phyloP scores from a whole-genome alignment of 2,888 invertebrate species.

The Anagyrus pseudococci region DNA sequence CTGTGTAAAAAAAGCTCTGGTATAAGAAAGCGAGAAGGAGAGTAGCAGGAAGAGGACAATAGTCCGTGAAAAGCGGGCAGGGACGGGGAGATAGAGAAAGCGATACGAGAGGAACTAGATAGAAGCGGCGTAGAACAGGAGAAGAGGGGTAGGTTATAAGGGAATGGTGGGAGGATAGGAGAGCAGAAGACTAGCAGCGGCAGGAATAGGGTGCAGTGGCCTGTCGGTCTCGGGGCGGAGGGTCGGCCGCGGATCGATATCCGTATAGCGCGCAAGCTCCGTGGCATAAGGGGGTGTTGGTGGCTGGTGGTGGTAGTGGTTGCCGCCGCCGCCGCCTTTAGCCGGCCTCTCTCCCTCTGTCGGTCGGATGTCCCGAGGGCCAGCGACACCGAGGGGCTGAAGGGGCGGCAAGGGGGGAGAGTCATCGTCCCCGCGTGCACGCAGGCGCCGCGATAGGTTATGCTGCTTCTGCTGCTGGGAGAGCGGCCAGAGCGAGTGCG shows the following conservation, averaged over 20 bases:
- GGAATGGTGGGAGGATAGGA: too few relatives aligned
- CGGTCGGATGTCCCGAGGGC: not conserved
- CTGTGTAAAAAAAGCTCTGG: too few relatives aligned
- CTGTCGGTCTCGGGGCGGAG: constrained; percentile 45
- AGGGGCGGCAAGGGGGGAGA: too few relatives aligned
- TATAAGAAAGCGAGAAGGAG: too few relatives aligned
- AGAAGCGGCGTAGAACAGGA: too few relatives aligned
- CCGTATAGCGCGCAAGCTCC: constrained; percentile 46
- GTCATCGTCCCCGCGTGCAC: constrained; percentile 32
- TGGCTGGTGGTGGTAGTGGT: constrained; percentile 31
- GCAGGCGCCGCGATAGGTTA: constrained; percentile 8
- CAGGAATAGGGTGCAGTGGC: constrained; percentile 56
- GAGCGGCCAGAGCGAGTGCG: not conserved
- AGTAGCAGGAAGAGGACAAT: too few relatives aligned
- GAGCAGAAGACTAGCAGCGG: too few relatives aligned
- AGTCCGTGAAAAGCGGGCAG: too few relatives aligned
- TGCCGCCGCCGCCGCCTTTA: constrained; percentile 52
- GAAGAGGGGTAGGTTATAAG: too few relatives aligned
- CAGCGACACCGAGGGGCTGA: too few relatives aligned
- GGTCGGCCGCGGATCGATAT: constrained; percentile 54
- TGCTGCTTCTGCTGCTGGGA: not conserved
- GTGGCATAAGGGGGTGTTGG: constrained; percentile 30
- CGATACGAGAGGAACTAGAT: too few relatives aligned
- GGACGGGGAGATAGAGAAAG: too few relatives aligned
- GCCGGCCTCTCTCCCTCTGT: constrained; percentile 36